Conservation (phyloP, 2,888 invertebrate genomes). For the Scaptomyza tumidula region DNA sequence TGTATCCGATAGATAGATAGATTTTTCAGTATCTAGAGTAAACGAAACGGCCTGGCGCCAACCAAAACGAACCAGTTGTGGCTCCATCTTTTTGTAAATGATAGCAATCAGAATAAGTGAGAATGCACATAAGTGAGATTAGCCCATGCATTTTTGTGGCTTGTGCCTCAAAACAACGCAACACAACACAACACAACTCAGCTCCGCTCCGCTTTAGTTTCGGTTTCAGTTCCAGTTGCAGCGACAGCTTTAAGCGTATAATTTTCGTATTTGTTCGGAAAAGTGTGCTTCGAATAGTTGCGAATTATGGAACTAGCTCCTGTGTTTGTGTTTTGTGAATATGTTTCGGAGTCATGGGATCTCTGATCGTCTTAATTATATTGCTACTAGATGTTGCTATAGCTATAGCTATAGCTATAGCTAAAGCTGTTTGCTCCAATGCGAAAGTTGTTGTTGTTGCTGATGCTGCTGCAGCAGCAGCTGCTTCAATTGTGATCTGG, state of each 20-base stretch:
- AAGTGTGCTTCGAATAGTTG: conserved; percentile 59
- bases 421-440: conserved; percentile 30
- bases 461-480: conserved; percentile 31
- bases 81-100: conserved; percentile 53
- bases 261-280: conserved; percentile 66
- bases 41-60: conserved; percentile 51
- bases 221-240: not conserved
- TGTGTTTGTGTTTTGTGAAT: conserved; percentile 13
- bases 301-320: conserved; percentile 49
- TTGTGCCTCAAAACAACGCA: not conserved
- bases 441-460: conserved; percentile 68
- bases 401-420: not conserved
- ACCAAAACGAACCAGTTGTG: conserved; percentile 30
- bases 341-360: conserved; percentile 19
- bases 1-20: conserved; percentile 23
- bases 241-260: conserved; percentile 23
- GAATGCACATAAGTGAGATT: conserved; percentile 68
- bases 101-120: conserved; percentile 77
- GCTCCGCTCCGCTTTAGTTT: not conserved
- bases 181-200: too few species aligned
- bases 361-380: conserved; percentile 67
- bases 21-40: not conserved
- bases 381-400: conserved; percentile 19
- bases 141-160: conserved; percentile 19
- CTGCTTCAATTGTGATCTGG: conserved; percentile 40